phyloP scores from a whole-genome alignment of 2,797 vertebrate genomes.

The Cossypha niveicapilla region DNA sequence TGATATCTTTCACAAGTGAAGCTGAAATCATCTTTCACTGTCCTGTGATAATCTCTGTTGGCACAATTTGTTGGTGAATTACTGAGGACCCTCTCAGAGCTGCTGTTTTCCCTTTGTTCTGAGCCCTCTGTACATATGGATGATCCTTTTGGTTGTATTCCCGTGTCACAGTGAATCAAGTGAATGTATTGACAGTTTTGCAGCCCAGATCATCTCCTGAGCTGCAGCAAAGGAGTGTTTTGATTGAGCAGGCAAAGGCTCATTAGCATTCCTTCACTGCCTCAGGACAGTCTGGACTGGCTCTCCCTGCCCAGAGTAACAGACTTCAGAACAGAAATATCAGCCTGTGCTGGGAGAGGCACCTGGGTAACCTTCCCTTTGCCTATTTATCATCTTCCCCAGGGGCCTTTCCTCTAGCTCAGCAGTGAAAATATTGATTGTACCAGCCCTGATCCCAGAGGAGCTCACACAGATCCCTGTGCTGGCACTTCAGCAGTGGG shows the following conservation, averaged over 20 bases:
- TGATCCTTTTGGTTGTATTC: not conserved
- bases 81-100: not conserved
- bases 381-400: not conserved
- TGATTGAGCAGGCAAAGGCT: not conserved
- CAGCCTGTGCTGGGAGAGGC: not conserved
- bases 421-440: not conserved
- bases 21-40: not conserved
- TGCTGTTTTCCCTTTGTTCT: not conserved
- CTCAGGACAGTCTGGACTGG: not conserved
- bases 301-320: not conserved
- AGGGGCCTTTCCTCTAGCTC: not conserved
- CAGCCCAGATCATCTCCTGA: not conserved
- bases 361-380: not conserved
- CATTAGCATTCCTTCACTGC: not conserved
- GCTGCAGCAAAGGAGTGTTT: not conserved
- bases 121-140: accelerated
- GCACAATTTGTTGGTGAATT: not conserved
- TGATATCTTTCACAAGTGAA: not conserved
- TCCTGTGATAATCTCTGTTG: not conserved
- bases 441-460: not conserved
- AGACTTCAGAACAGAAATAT: not conserved
- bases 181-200: not conserved
- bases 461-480: not conserved
- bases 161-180: accelerated
- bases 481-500: not conserved